Evolutionary conservation across 37 sponge, comb jelly and placozoan genomes (phyloP).

Genomic region (Geodia barretti): DNA sequence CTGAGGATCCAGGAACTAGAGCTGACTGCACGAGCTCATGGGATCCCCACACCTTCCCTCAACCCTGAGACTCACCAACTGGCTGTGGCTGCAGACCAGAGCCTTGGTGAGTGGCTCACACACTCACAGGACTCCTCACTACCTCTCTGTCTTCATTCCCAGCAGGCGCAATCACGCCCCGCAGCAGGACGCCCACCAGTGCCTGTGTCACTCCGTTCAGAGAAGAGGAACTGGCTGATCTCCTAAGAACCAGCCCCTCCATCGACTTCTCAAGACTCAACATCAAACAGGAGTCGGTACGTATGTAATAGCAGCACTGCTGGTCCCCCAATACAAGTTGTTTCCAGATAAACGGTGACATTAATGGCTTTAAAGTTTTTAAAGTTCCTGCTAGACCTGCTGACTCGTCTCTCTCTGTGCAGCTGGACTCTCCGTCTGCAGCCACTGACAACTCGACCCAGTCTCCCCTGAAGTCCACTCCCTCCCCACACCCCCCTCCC

Average conservation of each 20-base stretch:
- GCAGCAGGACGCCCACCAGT: slow-evolving; percentile 29
- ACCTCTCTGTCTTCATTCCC: not conserved
- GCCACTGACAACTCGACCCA: slow-evolving; percentile 10
- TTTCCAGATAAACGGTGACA: too few relatives aligned
- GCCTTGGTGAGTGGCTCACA: slow-evolving; percentile 27
- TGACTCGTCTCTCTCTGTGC: too few relatives aligned
- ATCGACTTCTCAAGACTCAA: slow-evolving; percentile 70
- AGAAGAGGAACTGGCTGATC: slow-evolving; percentile 41
- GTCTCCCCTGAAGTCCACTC: not conserved
- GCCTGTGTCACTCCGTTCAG: slow-evolving; percentile 26
- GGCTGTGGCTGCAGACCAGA: slow-evolving; percentile 76
- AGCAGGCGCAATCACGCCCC: slow-evolving; percentile 44
- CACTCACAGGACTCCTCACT: not conserved
- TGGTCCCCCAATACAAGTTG: too few relatives aligned
- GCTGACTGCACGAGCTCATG: slow-evolving; percentile 80
- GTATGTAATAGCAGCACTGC: slow-evolving; percentile 22
- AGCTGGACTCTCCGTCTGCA: slow-evolving; percentile 27
- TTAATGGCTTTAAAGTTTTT: too few relatives aligned
- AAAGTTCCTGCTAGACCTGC: too few relatives aligned
- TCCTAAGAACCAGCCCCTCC: slow-evolving; percentile 55
- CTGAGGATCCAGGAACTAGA: slow-evolving; percentile 89
- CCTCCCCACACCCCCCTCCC: not conserved
- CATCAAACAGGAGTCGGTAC: slow-evolving; percentile 60
- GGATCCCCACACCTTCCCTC: slow-evolving; percentile 79
- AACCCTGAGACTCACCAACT: slow-evolving; percentile 76